Base-by-base conservation (phyloP, 2,888 invertebrate species). In the Pseudanteris insignis region DNA sequence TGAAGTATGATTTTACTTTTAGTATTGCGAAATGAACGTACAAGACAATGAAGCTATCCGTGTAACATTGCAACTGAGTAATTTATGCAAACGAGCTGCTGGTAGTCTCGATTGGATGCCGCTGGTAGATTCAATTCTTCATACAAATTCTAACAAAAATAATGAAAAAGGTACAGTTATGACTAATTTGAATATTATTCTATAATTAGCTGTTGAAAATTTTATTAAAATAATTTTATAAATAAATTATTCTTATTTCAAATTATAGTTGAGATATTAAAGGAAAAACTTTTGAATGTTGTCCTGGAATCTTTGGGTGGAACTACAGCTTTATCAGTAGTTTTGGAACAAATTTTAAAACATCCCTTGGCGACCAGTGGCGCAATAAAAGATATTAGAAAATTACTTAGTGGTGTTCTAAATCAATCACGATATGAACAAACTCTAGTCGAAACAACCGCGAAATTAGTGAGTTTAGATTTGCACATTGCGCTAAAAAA, bases 401-500 rank as follows among this genome's bases (percentile, higher is more conserved):
- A 82, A 64, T 78, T 87, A 28, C 71, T 86, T 25, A 81, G 84
- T 78, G 87, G 87, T 43, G 90, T 92, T 83, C 81, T 92, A 62
- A 86, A 87, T 10, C 90, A 91, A 69, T 91, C 90, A 60, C 85
- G 86, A 24, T 89, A 90, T 72, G 90, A 92, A 75, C 86, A 88
- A 71, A 85, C 88, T 34, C 83, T 91, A 69, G 83, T 91, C 66
- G 84, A 86, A 65, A 86, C 88, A 0, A 87, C 88, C 2, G 85
- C 87, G 33, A 85, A 85, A 62, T 80, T 89, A 29, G 81, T 89
- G 29, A 86, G 89, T 67, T 82, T 85, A 44, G 90, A 91, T 81
- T 82, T 91, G 40, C 90, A 89, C 72, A 81, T 81, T 43, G 70
- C 74, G 14, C 61, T 80, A 13, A 77, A 78, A 65, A 74, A 69